These are phyloP conservation scores for Zosterops japonicus DNA, from an alignment of 2,113 vertebrate species.

Conservation along the genomic window DNA sequence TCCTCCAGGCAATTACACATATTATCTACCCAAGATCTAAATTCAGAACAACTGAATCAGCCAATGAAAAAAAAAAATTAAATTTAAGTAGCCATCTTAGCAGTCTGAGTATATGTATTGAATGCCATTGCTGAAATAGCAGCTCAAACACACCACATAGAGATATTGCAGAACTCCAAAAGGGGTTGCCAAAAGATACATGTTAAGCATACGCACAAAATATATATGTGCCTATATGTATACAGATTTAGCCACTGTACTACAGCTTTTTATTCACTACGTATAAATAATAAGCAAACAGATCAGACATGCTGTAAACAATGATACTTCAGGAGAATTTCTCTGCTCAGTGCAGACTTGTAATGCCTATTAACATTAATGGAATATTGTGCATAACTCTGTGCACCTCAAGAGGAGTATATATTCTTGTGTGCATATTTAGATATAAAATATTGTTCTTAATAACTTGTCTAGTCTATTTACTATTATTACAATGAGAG, in stretches of 20 bases:
- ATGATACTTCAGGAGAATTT: slow-evolving; percentile 49
- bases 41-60: background rate
- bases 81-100: background rate
- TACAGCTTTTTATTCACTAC: background rate
- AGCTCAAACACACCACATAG: background rate
- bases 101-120: background rate
- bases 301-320: slow-evolving; percentile 29
- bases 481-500: slow-evolving; percentile 20
- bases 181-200: background rate
- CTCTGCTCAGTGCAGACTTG: slow-evolving; percentile 29
- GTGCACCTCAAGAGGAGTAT: slow-evolving; percentile 12
- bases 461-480: slow-evolving; percentile 47
- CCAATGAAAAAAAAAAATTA: background rate
- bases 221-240: background rate
- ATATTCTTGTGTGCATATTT: slow-evolving; percentile 49
- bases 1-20: background rate
- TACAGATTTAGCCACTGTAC: background rate
- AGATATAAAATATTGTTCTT: slow-evolving; percentile 56
- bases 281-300: background rate
- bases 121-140: background rate
- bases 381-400: slow-evolving; percentile 19
- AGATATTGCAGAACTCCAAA: background rate
- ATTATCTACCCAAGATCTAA: background rate
- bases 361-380: slow-evolving; percentile 60
- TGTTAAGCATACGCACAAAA: background rate